These are phyloP conservation scores for Esox niger DNA, from an alignment of 2,113 vertebrate species.

Conservation along the genomic window DNA sequence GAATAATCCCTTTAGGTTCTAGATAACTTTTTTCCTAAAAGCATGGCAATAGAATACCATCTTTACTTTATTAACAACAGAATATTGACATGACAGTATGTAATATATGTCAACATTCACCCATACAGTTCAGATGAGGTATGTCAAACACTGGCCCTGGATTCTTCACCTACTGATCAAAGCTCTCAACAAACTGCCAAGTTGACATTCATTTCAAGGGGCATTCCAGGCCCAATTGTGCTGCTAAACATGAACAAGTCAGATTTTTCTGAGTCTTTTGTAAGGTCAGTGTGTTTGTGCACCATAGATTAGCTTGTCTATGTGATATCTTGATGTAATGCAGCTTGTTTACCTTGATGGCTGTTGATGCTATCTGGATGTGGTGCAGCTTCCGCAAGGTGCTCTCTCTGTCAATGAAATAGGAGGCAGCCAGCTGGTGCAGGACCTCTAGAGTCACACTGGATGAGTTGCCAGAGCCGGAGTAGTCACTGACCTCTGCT, in stretches of 20 bases:
- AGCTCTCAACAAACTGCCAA: too few species aligned
- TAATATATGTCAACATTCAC: too few species aligned
- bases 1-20: too few species aligned
- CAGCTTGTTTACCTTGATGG: constrained; percentile 82
- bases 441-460: constrained; percentile 72
- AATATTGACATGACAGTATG: too few species aligned
- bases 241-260: not conserved
- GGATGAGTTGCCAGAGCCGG: constrained; percentile 76
- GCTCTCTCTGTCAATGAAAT: constrained; percentile 84
- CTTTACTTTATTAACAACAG: too few species aligned
- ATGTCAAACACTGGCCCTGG: too few species aligned
- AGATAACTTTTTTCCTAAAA: too few species aligned
- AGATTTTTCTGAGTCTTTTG: not conserved
- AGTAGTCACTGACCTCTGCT: constrained; percentile 79
- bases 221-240: too few species aligned
- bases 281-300: not conserved
- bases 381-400: constrained; percentile 80
- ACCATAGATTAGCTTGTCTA: not conserved
- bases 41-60: too few species aligned
- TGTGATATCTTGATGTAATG: constrained; percentile 79
- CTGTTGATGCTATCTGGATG: constrained; percentile 83
- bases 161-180: too few species aligned
- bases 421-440: constrained; percentile 82
- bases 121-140: too few species aligned
- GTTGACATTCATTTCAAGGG: too few species aligned